phyloP scores from a whole-genome alignment of 2,888 invertebrate species.

The Trichopria drosophilae region DNA sequence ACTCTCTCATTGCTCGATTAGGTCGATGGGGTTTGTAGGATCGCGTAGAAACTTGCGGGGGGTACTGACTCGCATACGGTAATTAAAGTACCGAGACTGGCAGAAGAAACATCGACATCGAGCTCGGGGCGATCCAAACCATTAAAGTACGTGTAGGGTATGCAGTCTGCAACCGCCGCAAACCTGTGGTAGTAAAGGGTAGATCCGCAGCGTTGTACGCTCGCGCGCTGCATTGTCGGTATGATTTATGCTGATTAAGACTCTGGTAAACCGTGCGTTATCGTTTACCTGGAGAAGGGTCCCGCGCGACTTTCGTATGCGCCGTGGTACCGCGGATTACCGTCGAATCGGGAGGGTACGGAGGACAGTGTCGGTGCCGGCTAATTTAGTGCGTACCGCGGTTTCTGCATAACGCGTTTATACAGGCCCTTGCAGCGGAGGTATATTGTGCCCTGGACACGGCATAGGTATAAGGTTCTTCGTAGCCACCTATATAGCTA shows the following conservation, averaged over 20 bases:
- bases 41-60: slow-evolving; percentile 25
- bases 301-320: slow-evolving; percentile 35
- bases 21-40: slow-evolving; percentile 15
- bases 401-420: slow-evolving; percentile 45
- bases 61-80: slow-evolving; percentile 33
- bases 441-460: slow-evolving; percentile 38
- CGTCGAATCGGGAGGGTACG: slow-evolving; percentile 33
- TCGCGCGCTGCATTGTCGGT: slow-evolving; percentile 49
- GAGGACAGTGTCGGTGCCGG: slow-evolving; percentile 36
- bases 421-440: slow-evolving; percentile 34
- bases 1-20: too few species aligned
- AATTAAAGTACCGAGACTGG: slow-evolving; percentile 30
- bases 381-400: slow-evolving; percentile 49
- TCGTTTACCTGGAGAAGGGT: slow-evolving; percentile 55
- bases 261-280: slow-evolving; percentile 49
- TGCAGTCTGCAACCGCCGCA: slow-evolving; percentile 1
- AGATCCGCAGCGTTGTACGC: background rate
- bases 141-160: slow-evolving; percentile 14
- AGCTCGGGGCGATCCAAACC: slow-evolving; percentile 33
- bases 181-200: too few species aligned
- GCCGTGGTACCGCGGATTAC: slow-evolving; percentile 39
- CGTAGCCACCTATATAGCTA: slow-evolving; percentile 40
- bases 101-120: too few species aligned
- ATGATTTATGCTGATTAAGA: slow-evolving; percentile 59
- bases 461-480: slow-evolving; percentile 43